Evolutionary conservation across 30 jellyfish, hydroid and myxozoan genomes (phyloP), one percentile per base, ranked within the genome.

Genomic region (Chironex yamaguchii): DNA sequence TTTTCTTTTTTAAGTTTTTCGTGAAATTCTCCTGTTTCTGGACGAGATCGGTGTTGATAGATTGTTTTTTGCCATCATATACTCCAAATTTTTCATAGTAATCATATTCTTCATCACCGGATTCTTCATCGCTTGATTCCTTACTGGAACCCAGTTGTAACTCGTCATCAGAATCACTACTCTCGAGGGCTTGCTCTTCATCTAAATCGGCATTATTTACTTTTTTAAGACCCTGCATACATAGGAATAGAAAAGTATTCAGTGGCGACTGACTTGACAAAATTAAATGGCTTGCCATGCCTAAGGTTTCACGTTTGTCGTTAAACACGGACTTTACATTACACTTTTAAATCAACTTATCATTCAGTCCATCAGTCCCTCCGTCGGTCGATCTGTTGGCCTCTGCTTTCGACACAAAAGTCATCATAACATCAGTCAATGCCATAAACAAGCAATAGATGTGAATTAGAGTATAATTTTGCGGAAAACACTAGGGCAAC

Each of bases 61-160:
- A 68, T 24, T 76, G 97, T 74, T 89, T 66, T 75, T 95, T 95
- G 24, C 90, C 35, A 0, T 90, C 97, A 53, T 87, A 93, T 71
- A 93, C 17, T 17, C 81, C 97, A 75, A 87, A 87, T 11, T 82
- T 96, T 42, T 87, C 97, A 53, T 93, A 89, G 29, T 63, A 35
- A 34, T 93, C 96, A 36, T 93, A 74, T 1, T 82, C 92, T 1
- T 69, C 87, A 76, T 80, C 96, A 82, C 73, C 50, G 25, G 71
- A 97, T 34, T 53, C 85, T 11, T 68, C 88, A 52, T 65, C 31
- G n/a, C 66, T 87, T 9, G 84, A 49, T 22, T 85, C 97, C 21
- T 67, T 81, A 26, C 86, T 96, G 3, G 96, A 84, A 65, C 89
- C 98, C 36, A 94, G 78, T 67, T 84, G 93, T 52, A 89, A 32